phyloP scores from a whole-genome alignment of 2,888 invertebrate species.

The Heliconius ismenius region DNA sequence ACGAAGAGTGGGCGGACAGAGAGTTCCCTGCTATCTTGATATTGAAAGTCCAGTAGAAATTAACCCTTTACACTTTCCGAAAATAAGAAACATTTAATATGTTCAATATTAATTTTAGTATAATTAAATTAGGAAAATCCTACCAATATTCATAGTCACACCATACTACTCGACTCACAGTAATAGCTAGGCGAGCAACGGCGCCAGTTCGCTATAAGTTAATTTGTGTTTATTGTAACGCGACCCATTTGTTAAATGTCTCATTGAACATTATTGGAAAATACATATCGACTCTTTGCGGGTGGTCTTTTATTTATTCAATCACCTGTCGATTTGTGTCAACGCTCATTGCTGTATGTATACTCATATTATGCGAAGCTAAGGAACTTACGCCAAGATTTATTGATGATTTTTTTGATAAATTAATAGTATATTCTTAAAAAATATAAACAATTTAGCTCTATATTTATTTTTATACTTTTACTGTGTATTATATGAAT shows the following conservation, averaged over 20 bases:
- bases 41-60: neutral
- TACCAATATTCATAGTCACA: neutral
- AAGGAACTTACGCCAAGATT: neutral
- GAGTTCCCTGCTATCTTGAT: neutral
- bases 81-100: neutral
- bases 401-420: neutral
- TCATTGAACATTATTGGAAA: constrained; percentile 32
- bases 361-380: neutral
- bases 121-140: neutral
- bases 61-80: neutral
- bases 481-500: no score
- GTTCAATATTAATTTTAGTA: no score
- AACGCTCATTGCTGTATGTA: neutral
- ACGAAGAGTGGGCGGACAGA: neutral
- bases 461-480: no score
- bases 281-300: constrained; percentile 32
- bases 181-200: constrained; percentile 40
- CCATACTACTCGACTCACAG: constrained; percentile 25
- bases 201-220: constrained; percentile 49
- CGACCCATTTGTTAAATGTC: constrained; percentile 43
- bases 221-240: constrained; percentile 51
- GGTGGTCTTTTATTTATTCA: constrained; percentile 37
- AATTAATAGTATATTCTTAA: no score
- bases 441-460: no score
- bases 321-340: constrained; percentile 20